These are phyloP conservation scores for Dysidea cf. avara DNA, from an alignment of 37 sponge, comb jelly and placozoan genomes.

Conservation along the genomic window DNA sequence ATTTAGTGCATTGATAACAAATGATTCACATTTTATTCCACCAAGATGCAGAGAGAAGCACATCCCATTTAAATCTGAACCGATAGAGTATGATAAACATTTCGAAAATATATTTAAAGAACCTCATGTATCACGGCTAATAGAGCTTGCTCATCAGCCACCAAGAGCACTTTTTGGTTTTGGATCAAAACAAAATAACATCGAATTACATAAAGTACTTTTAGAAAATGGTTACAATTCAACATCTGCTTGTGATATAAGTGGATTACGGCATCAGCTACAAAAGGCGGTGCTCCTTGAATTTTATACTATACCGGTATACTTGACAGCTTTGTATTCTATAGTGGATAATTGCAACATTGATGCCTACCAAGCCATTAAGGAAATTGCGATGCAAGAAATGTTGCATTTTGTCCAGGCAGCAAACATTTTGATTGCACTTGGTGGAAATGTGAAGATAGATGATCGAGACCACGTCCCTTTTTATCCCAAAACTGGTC, in stretches of 20 bases:
- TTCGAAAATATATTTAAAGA: no score
- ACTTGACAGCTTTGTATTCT: conserved; percentile 50
- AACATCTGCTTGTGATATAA: conserved; percentile 16
- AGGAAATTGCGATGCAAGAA: conserved; percentile 45
- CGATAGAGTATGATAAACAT: no score
- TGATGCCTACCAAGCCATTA: conserved; percentile 26
- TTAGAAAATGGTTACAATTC: not conserved
- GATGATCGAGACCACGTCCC: conserved; percentile 14
- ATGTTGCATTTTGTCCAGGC: conserved; percentile 58
- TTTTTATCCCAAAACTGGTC: conserved; percentile 15
- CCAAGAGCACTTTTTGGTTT: not conserved
- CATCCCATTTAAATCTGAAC: no score
- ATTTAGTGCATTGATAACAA: not conserved
- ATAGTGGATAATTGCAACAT: conserved; percentile 43
- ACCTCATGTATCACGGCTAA: no score
- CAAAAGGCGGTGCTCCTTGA: conserved; percentile 52
- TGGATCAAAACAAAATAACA: not conserved
- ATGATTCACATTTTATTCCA: no score
- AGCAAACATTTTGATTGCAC: conserved; percentile 58
- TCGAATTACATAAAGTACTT: not conserved
- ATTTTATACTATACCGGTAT: conserved; percentile 54
- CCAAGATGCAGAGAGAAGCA: not conserved
- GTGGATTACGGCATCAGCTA: conserved; percentile 15
- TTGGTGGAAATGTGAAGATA: conserved; percentile 33
- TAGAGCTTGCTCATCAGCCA: not conserved